Evolutionary conservation across 1,140 invertebrate species (phyloP).

Genomic region (Thaumatotibia leucotreta): DNA sequence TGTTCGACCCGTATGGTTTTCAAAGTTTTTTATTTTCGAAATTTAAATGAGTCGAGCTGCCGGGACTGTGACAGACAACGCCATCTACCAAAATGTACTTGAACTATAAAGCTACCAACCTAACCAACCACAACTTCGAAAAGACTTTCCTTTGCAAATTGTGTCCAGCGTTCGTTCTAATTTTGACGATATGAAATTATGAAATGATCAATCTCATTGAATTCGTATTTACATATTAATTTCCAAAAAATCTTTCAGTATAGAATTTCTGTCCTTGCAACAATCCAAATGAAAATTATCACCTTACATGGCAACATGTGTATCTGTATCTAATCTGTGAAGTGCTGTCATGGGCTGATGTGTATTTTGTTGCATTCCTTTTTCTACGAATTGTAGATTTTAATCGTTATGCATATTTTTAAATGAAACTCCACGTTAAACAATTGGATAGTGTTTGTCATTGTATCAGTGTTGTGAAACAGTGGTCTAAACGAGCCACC

Average conservation of each 20-base stretch:
- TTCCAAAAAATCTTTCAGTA: too few relatives aligned
- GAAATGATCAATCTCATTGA: too few relatives aligned
- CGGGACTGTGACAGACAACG: background rate
- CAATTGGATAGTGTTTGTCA: constrained; percentile 20
- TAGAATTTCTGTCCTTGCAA: too few relatives aligned
- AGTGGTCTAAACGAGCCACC: constrained; percentile 26
- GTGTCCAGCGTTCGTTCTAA: too few relatives aligned
- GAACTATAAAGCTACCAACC: background rate
- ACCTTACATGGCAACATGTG: background rate
- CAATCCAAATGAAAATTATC: background rate
- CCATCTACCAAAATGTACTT: background rate
- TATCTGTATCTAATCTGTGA: constrained; percentile 9
- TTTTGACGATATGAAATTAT: too few relatives aligned
- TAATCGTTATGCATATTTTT: constrained; percentile 23
- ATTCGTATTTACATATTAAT: too few relatives aligned
- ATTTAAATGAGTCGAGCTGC: background rate
- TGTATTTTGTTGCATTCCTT: constrained; percentile 12
- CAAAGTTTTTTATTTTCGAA: too few relatives aligned
- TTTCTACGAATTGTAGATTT: background rate
- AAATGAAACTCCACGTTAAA: constrained; percentile 29
- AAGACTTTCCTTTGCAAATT: background rate
- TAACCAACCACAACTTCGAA: background rate
- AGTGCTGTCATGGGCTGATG: constrained; percentile 8
- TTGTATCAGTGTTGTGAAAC: constrained; percentile 26
- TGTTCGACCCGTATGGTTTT: background rate